Conservation (phyloP, 2,113 vertebrate species). For the Origma solitaria region DNA sequence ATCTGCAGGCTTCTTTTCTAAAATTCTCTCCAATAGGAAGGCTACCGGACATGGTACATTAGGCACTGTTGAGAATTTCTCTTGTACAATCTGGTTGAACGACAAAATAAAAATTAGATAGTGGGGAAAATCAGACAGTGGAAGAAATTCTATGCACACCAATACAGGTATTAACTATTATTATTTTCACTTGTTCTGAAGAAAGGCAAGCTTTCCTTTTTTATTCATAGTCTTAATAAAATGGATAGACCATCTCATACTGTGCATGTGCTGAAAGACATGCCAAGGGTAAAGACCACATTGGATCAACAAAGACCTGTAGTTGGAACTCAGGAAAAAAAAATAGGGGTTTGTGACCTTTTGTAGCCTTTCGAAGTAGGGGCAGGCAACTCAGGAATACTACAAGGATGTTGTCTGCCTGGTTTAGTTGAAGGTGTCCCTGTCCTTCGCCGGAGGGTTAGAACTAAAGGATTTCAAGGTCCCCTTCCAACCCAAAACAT, state of each 20-base stretch:
- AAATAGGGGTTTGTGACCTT: background rate
- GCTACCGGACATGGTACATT: background rate
- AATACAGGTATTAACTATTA: background rate
- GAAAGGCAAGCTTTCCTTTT: background rate
- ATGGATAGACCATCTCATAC: background rate
- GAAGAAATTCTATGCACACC: background rate
- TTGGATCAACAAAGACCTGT: background rate
- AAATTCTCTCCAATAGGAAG: background rate
- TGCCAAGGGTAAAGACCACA: background rate
- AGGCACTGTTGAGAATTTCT: background rate
- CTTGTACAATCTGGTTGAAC: background rate
- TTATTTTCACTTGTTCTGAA: background rate
- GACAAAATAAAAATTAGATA: background rate
- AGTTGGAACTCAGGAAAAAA: background rate
- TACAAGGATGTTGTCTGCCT: background rate
- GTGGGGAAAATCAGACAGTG: background rate
- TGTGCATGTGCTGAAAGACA: rapidly evolving
- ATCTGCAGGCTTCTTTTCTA: background rate
- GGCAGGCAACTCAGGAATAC: background rate
- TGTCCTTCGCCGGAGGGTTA: background rate
- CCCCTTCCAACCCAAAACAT: background rate
- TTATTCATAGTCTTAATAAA: background rate
- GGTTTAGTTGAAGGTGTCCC: background rate
- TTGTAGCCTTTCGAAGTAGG: background rate
- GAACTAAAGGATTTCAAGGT: background rate